Percentiles rank a stretch among this genome's conserved stretches.
Evolutionary conservation across 2,888 invertebrate genomes (phyloP).

Genomic region (Chrysolina haemoptera): DNA sequence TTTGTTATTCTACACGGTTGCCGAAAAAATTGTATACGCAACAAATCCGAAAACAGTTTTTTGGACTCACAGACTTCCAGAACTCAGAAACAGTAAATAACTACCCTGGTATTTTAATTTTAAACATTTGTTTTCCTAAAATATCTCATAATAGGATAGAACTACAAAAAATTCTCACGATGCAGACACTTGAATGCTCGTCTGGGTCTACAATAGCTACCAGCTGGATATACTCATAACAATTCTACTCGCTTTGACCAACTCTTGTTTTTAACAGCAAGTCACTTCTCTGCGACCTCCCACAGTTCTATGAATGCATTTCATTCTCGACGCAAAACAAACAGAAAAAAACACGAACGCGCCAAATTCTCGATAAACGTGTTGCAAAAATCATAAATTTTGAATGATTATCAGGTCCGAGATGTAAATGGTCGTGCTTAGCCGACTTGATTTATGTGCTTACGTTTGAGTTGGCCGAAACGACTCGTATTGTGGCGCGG

Average conservation of each 20-base stretch:
- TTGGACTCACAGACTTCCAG: too few species aligned
- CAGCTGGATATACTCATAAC: slow-evolving; percentile 15
- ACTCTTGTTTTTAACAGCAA: neutral
- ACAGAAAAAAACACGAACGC: neutral
- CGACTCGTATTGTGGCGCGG: slow-evolving; percentile 18
- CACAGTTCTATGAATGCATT: neutral
- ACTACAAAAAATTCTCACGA: neutral
- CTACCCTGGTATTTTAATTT: too few species aligned
- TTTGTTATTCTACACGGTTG: too few species aligned
- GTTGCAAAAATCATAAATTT: slow-evolving; percentile 35
- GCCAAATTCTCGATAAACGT: slow-evolving; percentile 20
- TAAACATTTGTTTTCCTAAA: too few species aligned
- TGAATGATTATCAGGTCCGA: slow-evolving; percentile 16
- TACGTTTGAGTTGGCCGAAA: slow-evolving; percentile 5
- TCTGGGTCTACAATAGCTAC: neutral
- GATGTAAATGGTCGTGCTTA: slow-evolving; percentile 21
- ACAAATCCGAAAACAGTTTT: too few species aligned
- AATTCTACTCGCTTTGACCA: neutral
- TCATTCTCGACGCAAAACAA: neutral
- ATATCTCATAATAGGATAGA: too few species aligned
- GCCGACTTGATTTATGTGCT: slow-evolving; percentile 3
- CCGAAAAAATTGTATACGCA: too few species aligned
- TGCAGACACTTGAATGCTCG: neutral
- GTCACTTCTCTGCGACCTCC: slow-evolving; percentile 15
- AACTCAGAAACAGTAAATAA: too few species aligned